Percentiles rank a stretch among this genome's conserved stretches.
Evolutionary conservation across 2,797 vertebrate species (phyloP).

Genomic region (Rousettus madagascariensis): DNA sequence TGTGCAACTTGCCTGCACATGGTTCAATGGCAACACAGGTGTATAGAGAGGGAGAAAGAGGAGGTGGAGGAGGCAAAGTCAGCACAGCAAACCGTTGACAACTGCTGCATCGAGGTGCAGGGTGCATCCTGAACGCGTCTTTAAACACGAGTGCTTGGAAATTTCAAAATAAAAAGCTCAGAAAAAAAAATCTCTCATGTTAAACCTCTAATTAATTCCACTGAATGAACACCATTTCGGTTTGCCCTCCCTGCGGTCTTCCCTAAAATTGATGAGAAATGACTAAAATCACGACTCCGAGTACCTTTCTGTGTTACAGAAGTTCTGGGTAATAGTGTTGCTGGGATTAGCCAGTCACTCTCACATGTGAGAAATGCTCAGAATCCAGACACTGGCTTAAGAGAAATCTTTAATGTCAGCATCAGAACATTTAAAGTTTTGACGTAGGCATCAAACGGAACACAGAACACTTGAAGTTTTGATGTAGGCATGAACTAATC

Average conservation of each 20-base stretch:
- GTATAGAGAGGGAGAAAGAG: not conserved
- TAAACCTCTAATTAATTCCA: constrained; percentile 1
- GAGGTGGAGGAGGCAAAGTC: not conserved
- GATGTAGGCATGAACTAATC: not conserved
- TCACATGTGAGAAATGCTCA: not conserved
- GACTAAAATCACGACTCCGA: not conserved
- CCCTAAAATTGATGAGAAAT: not conserved
- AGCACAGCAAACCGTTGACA: not conserved
- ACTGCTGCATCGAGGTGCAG: not conserved
- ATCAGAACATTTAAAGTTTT: not conserved
- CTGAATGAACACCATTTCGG: not conserved
- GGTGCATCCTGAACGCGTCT: not conserved
- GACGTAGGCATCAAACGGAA: not conserved
- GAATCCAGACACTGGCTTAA: constrained; percentile 3
- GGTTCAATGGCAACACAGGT: not conserved
- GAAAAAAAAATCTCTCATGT: not conserved
- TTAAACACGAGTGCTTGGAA: not conserved
- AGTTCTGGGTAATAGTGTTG: not conserved
- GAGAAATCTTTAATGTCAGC: not conserved
- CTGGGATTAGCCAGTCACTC: not conserved
- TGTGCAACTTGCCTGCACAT: not conserved
- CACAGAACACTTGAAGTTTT: not conserved
- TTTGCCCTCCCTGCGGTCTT: not conserved
- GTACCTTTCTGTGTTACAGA: not conserved
- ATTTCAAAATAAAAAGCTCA: not conserved